phyloP scores from a whole-genome alignment of 2,113 vertebrate genomes.

The Sander vitreus region DNA sequence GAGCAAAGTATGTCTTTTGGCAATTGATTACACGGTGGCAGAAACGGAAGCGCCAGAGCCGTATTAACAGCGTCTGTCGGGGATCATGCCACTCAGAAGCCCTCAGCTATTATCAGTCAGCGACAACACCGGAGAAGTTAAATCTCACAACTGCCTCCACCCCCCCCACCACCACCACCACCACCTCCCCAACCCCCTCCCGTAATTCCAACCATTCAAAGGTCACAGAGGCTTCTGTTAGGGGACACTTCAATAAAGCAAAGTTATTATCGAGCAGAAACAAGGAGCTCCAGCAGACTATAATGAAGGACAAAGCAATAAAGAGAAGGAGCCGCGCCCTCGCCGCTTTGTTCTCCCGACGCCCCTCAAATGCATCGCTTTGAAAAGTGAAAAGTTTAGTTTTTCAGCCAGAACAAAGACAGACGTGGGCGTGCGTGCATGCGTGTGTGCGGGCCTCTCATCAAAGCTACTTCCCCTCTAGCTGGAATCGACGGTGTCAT shows the following conservation, averaged over 20 bases:
- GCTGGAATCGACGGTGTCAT: slow-evolving; percentile 44
- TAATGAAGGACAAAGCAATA: slow-evolving; percentile 67
- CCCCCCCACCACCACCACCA: too few species aligned
- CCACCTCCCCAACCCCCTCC: not conserved
- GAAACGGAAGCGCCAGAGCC: slow-evolving; percentile 3
- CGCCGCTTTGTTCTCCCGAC: slow-evolving; percentile 57
- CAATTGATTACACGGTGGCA: slow-evolving; percentile 29
- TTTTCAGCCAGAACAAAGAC: slow-evolving; percentile 50
- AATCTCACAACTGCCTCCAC: slow-evolving; percentile 43
- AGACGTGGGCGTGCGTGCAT: slow-evolving; percentile 15
- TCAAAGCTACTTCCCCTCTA: slow-evolving; percentile 38
- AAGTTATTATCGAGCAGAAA: slow-evolving; percentile 63
- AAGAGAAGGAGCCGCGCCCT: slow-evolving; percentile 35
- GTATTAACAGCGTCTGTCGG: slow-evolving; percentile 29
- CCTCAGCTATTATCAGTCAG: slow-evolving; percentile 19
- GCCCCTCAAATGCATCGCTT: slow-evolving; percentile 30
- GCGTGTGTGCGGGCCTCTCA: slow-evolving; percentile 29
- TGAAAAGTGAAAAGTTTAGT: slow-evolving; percentile 55
- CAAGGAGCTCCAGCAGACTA: slow-evolving; percentile 39
- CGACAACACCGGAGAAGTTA: slow-evolving; percentile 23
- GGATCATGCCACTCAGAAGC: slow-evolving; percentile 41
- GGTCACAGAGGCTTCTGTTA: slow-evolving; percentile 51
- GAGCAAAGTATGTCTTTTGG: slow-evolving; percentile 48
- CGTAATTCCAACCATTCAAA: slow-evolving; percentile 57
- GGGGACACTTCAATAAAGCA: slow-evolving; percentile 61